Evolutionary conservation across 2,888 invertebrate species (phyloP), one percentile per base, ranked within the genome.

Genomic region (Tenthredo livida): DNA sequence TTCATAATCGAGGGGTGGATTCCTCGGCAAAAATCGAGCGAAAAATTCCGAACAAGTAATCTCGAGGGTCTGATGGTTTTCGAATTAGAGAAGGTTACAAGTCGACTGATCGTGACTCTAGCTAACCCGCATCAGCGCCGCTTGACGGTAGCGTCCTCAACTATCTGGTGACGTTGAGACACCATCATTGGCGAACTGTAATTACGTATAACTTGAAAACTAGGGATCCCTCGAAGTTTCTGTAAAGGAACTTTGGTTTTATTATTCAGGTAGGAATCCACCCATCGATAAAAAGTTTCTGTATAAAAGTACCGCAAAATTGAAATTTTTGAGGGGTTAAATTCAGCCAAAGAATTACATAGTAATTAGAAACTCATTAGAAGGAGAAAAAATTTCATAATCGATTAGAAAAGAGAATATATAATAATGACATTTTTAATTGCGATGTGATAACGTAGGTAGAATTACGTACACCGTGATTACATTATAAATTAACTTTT

Each of bases 401-500:
- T 73, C 21, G 40, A 9, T 73, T 40, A 43, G 21, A n/a, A 43
- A 21, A 40, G 25, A 43, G 33, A 33, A 33, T 4, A 21, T 21
- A 73, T 43, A 73, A 43, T n/a, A 25, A 73, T 73, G 21, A 73
- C 72, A 73, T 73, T 43, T 43, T 12, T 73, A 73, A 73, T 73
- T 73, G 43, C 40, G 72, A 73, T 73, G 72, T 73, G 72, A 73
- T 73, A 73, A 43, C 72, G 43, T 73, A 43, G 21, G 17, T 67
- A 67, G 29, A 67, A 67, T 67, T 67, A 67, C 29, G 67, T 33
- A 67, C 67, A 67, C 67, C 67, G 33, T 67, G 67, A 33, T 67
- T 67, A 25, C 33, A 17, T 33, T 29, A 67, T 33, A 33, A 67
- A 12, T 67, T 29, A 7, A 9, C 10, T 73, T 70, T n/a, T 37